phyloP scores from a whole-genome alignment of 2,113 vertebrate species.

The Apteryx owenii region DNA sequence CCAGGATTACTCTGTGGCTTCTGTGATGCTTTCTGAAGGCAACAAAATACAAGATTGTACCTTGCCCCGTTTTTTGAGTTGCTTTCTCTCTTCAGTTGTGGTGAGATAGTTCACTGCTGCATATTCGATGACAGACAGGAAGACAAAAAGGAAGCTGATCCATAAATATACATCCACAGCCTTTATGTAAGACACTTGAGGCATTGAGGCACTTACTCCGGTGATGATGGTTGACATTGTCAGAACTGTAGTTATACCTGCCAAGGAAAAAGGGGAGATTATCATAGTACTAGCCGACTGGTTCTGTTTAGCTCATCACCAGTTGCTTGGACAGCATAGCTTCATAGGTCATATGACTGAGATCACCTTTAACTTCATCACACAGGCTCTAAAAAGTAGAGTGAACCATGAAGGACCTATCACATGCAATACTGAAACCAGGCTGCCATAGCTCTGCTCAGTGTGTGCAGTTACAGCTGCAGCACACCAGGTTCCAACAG shows the following conservation, averaged over 20 bases:
- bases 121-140: constrained; percentile 91
- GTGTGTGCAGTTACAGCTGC: neutral
- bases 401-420: neutral
- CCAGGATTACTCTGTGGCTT: neutral
- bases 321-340: neutral
- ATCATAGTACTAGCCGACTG: neutral
- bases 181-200: constrained; percentile 94
- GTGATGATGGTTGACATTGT: constrained; percentile 95
- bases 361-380: neutral
- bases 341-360: neutral
- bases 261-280: neutral
- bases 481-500: neutral
- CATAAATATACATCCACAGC: constrained; percentile 92
- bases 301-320: neutral
- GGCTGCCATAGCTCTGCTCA: neutral
- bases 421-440: neutral
- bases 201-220: constrained; percentile 90
- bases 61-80: constrained; percentile 74
- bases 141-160: constrained; percentile 93
- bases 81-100: constrained; percentile 83
- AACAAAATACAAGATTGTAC: constrained; percentile 54
- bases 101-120: constrained; percentile 94
- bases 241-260: constrained; percentile 92
- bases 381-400: neutral
- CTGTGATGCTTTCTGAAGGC: neutral